Conservation (phyloP, 2,888 invertebrate genomes). For the Deroplatys truncata region DNA sequence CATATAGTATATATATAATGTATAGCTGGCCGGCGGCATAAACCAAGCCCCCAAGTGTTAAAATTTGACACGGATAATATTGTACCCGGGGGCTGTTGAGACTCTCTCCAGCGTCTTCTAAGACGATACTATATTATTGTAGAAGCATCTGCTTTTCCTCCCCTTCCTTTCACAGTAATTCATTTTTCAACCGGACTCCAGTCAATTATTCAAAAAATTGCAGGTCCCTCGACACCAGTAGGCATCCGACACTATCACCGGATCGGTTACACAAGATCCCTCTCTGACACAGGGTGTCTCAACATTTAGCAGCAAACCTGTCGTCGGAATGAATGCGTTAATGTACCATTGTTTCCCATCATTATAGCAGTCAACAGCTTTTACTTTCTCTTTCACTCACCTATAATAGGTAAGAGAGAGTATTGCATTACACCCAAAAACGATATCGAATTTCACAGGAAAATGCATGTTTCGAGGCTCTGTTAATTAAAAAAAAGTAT, state of each 20-base stretch:
- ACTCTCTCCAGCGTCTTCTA: conserved; percentile 15
- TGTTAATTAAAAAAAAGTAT: too few relatives aligned
- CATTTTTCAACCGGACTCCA: conserved; percentile 51
- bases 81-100: conserved; percentile 10
- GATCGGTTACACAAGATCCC: background rate
- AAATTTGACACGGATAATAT: conserved; percentile 31
- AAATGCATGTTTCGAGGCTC: too few relatives aligned
- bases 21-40: conserved; percentile 27
- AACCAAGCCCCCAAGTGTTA: conserved; percentile 23
- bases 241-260: background rate
- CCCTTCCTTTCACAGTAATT: conserved; percentile 42
- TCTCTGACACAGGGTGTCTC: background rate
- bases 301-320: background rate
- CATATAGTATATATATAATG: conserved; percentile 26
- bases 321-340: background rate
- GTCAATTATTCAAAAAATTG: conserved; percentile 53
- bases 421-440: too few relatives aligned
- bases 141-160: conserved; percentile 12
- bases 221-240: conserved; percentile 43
- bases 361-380: too few relatives aligned
- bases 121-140: conserved; percentile 29
- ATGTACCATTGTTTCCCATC: too few relatives aligned
- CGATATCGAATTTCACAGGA: too few relatives aligned
- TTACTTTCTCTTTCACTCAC: too few relatives aligned
- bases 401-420: too few relatives aligned